Percentiles rank a stretch among this genome's conserved stretches.
These are phyloP conservation scores for Drosophila auraria DNA, from an alignment of 1,140 invertebrate species.

Conservation along the genomic window DNA sequence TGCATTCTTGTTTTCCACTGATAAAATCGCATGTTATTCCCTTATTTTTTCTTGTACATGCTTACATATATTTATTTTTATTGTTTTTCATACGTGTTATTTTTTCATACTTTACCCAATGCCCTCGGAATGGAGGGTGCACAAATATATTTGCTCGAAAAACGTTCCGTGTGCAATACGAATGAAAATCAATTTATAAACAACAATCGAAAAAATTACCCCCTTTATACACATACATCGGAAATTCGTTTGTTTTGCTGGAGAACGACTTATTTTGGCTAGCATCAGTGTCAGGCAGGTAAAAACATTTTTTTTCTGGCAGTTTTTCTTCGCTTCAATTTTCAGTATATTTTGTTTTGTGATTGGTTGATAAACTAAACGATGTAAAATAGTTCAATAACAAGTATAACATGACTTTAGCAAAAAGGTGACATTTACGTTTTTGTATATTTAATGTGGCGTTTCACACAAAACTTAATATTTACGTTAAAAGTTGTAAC, in stretches of 20 bases:
- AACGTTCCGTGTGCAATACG: constrained; percentile 34
- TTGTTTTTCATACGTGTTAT: constrained; percentile 40
- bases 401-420: constrained; percentile 10
- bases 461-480: neutral
- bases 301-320: constrained; percentile 26
- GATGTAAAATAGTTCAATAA: constrained; percentile 25
- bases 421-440: neutral
- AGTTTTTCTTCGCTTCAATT: constrained; percentile 10
- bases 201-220: constrained; percentile 44
- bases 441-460: neutral
- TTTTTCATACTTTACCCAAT: constrained; percentile 29
- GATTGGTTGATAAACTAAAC: constrained; percentile 16
- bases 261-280: constrained; percentile 45
- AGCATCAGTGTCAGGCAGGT: constrained; percentile 48
- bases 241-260: constrained; percentile 45
- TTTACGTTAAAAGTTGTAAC: too few species aligned
- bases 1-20: constrained; percentile 58
- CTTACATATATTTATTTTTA: constrained; percentile 39
- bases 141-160: constrained; percentile 41
- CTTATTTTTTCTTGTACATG: constrained; percentile 28
- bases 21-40: constrained; percentile 69
- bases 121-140: constrained; percentile 17
- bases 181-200: constrained; percentile 47
- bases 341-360: constrained; percentile 4
- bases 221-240: constrained; percentile 35